A percentile compares a stretch with the other conserved stretches of the same genome.
phyloP scores from a whole-genome alignment of 2,113 vertebrate species.

The Picathartes gymnocephalus region DNA sequence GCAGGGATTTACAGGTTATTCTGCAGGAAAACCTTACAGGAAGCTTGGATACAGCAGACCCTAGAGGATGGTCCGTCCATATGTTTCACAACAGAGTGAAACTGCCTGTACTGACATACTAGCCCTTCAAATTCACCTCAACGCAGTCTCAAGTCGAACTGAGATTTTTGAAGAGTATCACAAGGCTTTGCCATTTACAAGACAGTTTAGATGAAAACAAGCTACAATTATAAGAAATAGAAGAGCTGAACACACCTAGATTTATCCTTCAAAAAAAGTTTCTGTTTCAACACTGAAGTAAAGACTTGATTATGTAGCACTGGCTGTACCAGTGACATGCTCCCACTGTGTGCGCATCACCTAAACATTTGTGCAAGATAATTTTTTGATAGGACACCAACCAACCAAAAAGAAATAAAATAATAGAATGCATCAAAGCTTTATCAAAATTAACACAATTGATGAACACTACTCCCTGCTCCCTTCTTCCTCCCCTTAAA shows the following conservation, averaged over 20 bases:
- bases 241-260: background rate
- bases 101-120: background rate
- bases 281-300: background rate
- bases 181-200: background rate
- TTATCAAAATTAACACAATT: background rate
- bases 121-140: background rate
- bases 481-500: background rate
- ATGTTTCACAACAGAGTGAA: background rate
- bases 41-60: background rate
- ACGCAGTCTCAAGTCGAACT: background rate
- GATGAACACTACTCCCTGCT: background rate
- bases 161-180: background rate
- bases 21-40: background rate
- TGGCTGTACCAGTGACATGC: background rate
- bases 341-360: background rate
- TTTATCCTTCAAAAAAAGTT: background rate
- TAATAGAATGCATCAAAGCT: background rate
- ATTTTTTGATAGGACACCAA: background rate
- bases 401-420: background rate
- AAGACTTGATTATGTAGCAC: fast-evolving
- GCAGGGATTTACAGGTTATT: background rate
- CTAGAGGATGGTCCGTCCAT: too few relatives aligned
- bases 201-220: background rate
- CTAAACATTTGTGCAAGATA: background rate
- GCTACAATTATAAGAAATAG: background rate